These are phyloP conservation scores for Protobothrops mucrosquamatus DNA, from an alignment of 2,113 vertebrate genomes.

Conservation along the genomic window DNA sequence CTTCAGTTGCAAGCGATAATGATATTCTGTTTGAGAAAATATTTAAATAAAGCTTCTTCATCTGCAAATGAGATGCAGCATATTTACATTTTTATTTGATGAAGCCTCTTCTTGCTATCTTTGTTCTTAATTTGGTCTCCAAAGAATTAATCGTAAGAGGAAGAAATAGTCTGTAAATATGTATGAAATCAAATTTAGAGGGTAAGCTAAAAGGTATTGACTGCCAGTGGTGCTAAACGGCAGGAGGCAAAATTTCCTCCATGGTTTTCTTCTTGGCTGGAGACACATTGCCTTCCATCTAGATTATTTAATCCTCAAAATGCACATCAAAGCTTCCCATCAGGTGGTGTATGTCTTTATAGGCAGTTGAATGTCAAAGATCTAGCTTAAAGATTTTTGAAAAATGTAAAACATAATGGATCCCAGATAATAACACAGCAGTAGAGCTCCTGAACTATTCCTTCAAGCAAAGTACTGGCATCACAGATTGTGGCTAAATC, in stretches of 20 bases:
- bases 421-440: slow-evolving; percentile 87
- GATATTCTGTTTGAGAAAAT: slow-evolving; percentile 71
- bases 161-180: slow-evolving; percentile 82
- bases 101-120: slow-evolving; percentile 75
- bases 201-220: slow-evolving; percentile 83
- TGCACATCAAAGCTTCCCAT: slow-evolving; percentile 92
- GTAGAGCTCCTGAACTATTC: slow-evolving; percentile 72
- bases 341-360: slow-evolving; percentile 85
- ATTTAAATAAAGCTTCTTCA: slow-evolving; percentile 78
- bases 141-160: slow-evolving; percentile 80
- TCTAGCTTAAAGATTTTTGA: slow-evolving; percentile 87
- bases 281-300: slow-evolving; percentile 87
- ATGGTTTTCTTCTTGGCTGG: slow-evolving; percentile 84
- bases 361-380: slow-evolving; percentile 89
- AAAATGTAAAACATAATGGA: slow-evolving; percentile 92
- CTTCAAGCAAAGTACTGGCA: slow-evolving; percentile 69
- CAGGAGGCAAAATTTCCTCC: slow-evolving; percentile 89
- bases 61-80: slow-evolving; percentile 79
- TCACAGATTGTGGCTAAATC: slow-evolving; percentile 66
- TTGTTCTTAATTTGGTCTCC: slow-evolving; percentile 82
- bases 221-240: slow-evolving; percentile 79
- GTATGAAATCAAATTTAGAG: slow-evolving; percentile 82
- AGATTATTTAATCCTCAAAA: slow-evolving; percentile 98
- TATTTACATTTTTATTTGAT: slow-evolving; percentile 85
- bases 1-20: slow-evolving; percentile 64